These are phyloP conservation scores for Lanistes nyassanus DNA, from an alignment of 1,140 invertebrate species.

Conservation along the genomic window DNA sequence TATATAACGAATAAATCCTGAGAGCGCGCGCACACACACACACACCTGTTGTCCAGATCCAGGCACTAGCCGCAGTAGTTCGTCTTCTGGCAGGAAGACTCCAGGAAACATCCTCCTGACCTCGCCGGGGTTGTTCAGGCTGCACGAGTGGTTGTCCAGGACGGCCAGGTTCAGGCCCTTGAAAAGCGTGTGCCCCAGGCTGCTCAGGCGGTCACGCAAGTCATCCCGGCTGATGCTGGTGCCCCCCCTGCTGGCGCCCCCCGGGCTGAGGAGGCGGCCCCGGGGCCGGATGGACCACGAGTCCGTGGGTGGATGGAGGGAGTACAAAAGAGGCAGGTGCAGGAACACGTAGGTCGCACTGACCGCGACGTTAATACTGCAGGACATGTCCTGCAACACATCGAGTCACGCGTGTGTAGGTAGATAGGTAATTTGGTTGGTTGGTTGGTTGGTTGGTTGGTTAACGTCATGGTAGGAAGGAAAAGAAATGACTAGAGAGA, in stretches of 20 bases:
- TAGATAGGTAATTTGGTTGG: no score
- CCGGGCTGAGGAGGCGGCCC: neutral
- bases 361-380: no score
- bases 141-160: conserved; percentile 9
- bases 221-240: conserved; percentile 19
- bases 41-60: neutral
- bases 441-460: no score
- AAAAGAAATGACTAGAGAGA: no score
- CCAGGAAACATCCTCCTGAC: conserved; percentile 25
- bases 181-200: neutral
- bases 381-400: no score
- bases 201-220: neutral
- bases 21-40: neutral
- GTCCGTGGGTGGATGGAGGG: neutral
- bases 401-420: no score
- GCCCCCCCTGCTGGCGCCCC: conserved; percentile 7
- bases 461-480: no score
- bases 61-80: conserved; percentile 18
- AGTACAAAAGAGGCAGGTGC: neutral
- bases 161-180: neutral
- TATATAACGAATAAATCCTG: no score
- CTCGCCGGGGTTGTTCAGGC: conserved; percentile 13
- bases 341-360: conserved; percentile 4
- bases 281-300: neutral
- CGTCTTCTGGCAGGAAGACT: conserved; percentile 25